A percentile compares a stretch with the other conserved stretches of the same genome.
Conservation (phyloP, 2,888 invertebrate species). For the Tetropium fuscum region DNA sequence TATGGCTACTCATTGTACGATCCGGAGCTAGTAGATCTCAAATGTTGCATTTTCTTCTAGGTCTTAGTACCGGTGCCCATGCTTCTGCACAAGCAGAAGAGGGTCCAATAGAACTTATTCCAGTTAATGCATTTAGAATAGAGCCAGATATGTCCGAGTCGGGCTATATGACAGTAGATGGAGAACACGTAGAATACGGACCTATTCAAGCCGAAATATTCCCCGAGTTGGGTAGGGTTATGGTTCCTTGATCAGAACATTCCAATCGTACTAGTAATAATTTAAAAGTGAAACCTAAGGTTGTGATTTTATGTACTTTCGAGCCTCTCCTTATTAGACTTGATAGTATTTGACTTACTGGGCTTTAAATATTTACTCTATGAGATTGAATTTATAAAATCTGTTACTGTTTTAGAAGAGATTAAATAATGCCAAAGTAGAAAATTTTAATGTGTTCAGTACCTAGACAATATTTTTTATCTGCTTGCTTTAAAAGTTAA, state of each 20-base stretch:
- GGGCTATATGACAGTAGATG: constrained; percentile 87
- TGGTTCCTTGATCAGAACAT: constrained; percentile 73
- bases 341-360: constrained; percentile 56
- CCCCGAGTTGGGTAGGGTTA: constrained; percentile 77
- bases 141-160: constrained; percentile 80
- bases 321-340: constrained; percentile 61
- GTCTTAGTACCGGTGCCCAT: constrained; percentile 86
- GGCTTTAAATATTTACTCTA: constrained; percentile 20
- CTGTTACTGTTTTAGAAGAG: constrained; percentile 4
- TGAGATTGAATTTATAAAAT: background rate
- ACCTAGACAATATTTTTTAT: constrained; percentile 5
- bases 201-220: constrained; percentile 91
- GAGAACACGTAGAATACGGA: constrained; percentile 90
- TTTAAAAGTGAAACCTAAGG: constrained; percentile 56
- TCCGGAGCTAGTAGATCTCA: constrained; percentile 85
- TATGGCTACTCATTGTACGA: constrained; percentile 89
- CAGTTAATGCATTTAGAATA: constrained; percentile 92
- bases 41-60: constrained; percentile 82
- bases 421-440: background rate
- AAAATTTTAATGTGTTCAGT: constrained; percentile 8
- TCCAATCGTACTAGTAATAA: constrained; percentile 48
- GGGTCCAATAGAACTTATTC: constrained; percentile 75
- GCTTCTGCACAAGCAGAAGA: constrained; percentile 72
- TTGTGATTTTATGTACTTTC: constrained; percentile 63
- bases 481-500: too few relatives aligned